These are phyloP conservation scores for Lysandra coridon DNA, from an alignment of 2,888 invertebrate species.

Conservation along the genomic window DNA sequence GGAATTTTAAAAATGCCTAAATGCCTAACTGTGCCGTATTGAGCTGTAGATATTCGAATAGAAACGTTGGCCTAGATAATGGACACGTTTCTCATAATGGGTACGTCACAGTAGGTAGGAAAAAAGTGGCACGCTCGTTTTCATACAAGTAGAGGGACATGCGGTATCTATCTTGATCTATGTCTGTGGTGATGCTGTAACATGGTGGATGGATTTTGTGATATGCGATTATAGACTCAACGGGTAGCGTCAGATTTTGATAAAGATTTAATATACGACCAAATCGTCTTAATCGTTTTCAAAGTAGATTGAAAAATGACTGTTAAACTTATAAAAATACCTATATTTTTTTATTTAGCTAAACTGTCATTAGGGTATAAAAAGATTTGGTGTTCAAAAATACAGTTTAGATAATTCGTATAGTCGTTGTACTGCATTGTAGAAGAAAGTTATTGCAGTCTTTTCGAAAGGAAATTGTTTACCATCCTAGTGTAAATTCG, in stretches of 20 bases:
- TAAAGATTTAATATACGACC: constrained; percentile 31
- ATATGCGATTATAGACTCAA: constrained; percentile 32
- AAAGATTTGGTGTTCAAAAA: constrained; percentile 72
- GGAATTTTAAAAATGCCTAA: too few species aligned
- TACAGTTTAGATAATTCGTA: constrained; percentile 63
- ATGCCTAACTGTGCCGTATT: too few species aligned
- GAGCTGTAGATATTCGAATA: too few species aligned
- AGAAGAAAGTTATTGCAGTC: constrained; percentile 42
- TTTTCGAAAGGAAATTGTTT: neutral
- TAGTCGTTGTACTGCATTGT: constrained; percentile 55
- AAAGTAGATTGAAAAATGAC: constrained; percentile 65
- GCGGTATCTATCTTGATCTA: too few species aligned
- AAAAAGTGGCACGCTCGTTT: too few species aligned
- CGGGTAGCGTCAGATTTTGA: constrained; percentile 31
- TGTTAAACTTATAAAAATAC: constrained; percentile 65
- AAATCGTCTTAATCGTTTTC: constrained; percentile 51
- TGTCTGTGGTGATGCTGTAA: neutral
- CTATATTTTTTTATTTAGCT: constrained; percentile 79
- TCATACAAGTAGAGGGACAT: too few species aligned
- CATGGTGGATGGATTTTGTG: constrained; percentile 24
- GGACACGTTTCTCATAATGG: too few species aligned
- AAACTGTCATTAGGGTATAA: constrained; percentile 71
- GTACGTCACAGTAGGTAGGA: too few species aligned
- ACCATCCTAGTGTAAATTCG: neutral
- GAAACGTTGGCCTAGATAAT: too few species aligned